phyloP scores from a whole-genome alignment of 2,888 invertebrate genomes.

The Magallana nippona region DNA sequence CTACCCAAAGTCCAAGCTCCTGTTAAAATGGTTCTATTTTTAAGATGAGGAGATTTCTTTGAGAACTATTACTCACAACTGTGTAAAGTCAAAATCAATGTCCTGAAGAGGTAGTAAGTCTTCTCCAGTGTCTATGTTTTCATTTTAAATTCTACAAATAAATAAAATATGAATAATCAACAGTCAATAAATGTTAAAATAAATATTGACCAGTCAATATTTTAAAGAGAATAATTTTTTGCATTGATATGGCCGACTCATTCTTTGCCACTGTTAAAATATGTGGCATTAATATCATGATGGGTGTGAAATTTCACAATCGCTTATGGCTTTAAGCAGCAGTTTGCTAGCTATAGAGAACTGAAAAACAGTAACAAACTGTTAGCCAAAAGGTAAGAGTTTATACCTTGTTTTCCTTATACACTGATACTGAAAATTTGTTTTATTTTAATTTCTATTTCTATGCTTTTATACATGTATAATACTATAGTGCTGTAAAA shows the following conservation, averaged over 20 bases:
- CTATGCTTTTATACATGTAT: neutral
- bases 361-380: too few species aligned
- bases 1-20: too few species aligned
- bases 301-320: too few species aligned
- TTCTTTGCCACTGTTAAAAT: neutral
- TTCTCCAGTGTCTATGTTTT: slow-evolving; percentile 7
- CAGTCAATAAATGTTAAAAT: too few species aligned
- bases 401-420: neutral
- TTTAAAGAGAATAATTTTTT: neutral
- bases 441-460: too few species aligned
- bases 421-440: too few species aligned
- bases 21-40: too few species aligned
- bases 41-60: neutral
- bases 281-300: neutral
- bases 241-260: neutral
- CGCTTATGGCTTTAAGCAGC: too few species aligned
- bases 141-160: neutral
- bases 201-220: too few species aligned
- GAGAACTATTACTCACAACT: slow-evolving; percentile 15
- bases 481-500: neutral
- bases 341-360: too few species aligned
- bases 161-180: too few species aligned
- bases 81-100: neutral
- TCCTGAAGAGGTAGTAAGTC: slow-evolving; percentile 5
- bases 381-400: too few species aligned